phyloP scores from a whole-genome alignment of 2,113 vertebrate species.

The Hemicordylus capensis region DNA sequence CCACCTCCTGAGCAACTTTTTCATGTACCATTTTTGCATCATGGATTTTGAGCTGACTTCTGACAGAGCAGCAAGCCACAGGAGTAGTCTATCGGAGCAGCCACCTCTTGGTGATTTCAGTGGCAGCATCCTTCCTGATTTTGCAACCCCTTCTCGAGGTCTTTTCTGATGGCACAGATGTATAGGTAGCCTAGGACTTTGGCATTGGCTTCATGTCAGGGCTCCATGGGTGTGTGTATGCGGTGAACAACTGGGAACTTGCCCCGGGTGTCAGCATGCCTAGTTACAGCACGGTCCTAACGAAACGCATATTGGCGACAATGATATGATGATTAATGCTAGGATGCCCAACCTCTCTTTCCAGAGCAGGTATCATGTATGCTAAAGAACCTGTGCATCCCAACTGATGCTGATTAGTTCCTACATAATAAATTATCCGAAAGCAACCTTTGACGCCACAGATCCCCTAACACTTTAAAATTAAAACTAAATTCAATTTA shows the following conservation, averaged over 20 bases:
- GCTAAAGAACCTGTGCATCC: background rate
- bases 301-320: background rate
- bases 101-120: background rate
- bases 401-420: conserved; percentile 53
- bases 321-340: conserved; percentile 7
- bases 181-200: background rate
- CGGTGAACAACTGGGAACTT: background rate
- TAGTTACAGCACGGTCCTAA: background rate
- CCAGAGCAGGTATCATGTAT: background rate
- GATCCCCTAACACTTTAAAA: conserved; percentile 69
- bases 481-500: conserved; percentile 75
- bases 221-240: background rate
- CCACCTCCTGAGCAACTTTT: too few species aligned
- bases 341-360: background rate
- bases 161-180: background rate
- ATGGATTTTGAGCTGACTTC: background rate
- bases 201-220: background rate
- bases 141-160: too few species aligned
- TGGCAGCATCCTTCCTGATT: background rate
- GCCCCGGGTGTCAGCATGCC: background rate
- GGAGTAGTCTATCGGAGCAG: too few species aligned
- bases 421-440: conserved; percentile 69
- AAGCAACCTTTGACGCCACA: conserved; percentile 67
- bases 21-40: background rate
- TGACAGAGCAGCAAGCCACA: too few species aligned